phyloP scores from a whole-genome alignment of 2,797 vertebrate species.

The Sebastes diploproa region DNA sequence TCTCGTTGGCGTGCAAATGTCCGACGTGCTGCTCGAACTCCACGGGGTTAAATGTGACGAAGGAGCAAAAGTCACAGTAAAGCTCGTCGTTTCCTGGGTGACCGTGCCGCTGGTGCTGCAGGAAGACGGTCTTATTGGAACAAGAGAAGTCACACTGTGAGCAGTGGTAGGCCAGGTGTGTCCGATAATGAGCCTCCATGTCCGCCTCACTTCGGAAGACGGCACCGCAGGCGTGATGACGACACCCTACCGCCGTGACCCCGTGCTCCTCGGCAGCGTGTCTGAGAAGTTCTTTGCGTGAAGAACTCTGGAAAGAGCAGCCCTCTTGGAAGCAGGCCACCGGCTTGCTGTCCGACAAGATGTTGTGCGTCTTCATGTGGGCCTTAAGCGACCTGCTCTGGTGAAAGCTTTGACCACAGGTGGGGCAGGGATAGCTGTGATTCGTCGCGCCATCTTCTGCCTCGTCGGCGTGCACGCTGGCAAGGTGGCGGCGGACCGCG shows the following conservation, averaged over 20 bases:
- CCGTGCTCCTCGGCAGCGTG: conserved; percentile 86
- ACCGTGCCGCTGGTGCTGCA: conserved; percentile 91
- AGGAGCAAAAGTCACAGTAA: conserved; percentile 90
- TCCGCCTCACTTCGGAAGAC: conserved; percentile 84
- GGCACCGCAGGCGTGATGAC: conserved; percentile 89
- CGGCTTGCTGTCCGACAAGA: conserved; percentile 62
- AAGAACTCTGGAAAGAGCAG: conserved; percentile 81
- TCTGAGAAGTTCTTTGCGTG: conserved; percentile 86
- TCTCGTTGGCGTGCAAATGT: conserved; percentile 94
- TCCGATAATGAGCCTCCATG: conserved; percentile 92
- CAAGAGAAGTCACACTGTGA: conserved; percentile 92
- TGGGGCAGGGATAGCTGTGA: conserved; percentile 87
- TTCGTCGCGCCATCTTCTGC: conserved; percentile 67
- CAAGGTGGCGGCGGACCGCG: conserved; percentile 90
- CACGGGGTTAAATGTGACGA: conserved; percentile 92
- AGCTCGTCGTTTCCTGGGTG: conserved; percentile 88
- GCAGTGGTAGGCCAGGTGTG: conserved; percentile 95
- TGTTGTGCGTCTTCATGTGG: conserved; percentile 92
- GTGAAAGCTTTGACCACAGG: conserved; percentile 87
- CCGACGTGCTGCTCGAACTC: conserved; percentile 90
- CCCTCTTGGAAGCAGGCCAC: conserved; percentile 86
- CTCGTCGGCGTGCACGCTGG: conserved; percentile 87
- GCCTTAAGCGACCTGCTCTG: conserved; percentile 91
- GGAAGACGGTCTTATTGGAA: conserved; percentile 92
- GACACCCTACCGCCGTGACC: conserved; percentile 86